Percentiles rank a stretch among this genome's conserved stretches.
phyloP scores from a whole-genome alignment of 2,888 invertebrate genomes.

The Cantharis rustica region DNA sequence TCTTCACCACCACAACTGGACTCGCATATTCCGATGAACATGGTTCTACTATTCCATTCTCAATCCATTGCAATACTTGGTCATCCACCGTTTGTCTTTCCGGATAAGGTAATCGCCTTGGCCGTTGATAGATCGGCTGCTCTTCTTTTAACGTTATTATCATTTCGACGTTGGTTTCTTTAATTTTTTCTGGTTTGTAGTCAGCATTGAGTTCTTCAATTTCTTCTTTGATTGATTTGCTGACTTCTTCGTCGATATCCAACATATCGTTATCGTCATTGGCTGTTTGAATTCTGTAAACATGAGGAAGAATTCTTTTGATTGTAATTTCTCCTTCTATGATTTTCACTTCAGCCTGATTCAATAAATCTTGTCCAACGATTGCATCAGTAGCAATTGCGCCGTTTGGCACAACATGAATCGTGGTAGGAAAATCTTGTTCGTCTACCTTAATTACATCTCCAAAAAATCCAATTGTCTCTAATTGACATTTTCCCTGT shows the following conservation, averaged over 20 bases:
- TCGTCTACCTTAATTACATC: no score
- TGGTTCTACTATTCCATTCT: slow-evolving; percentile 15
- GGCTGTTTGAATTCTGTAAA: no score
- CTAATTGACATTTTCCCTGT: no score
- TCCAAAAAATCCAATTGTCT: no score
- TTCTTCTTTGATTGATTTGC: neutral
- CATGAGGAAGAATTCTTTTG: no score
- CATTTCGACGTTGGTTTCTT: slow-evolving; percentile 6
- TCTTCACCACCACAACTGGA: slow-evolving; percentile 12
- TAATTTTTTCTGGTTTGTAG: slow-evolving; percentile 4
- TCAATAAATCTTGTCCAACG: no score
- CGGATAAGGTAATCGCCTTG: slow-evolving; percentile 4
- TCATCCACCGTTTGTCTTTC: slow-evolving; percentile 16
- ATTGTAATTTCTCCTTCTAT: no score
- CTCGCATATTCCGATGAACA: slow-evolving; percentile 18
- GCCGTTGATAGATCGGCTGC: slow-evolving; percentile 9
- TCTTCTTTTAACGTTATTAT: slow-evolving; percentile 8
- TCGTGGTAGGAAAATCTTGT: no score
- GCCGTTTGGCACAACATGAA: no score
- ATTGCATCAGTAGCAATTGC: no score
- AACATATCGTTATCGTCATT: no score
- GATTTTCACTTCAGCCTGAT: neutral
- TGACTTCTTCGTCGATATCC: no score
- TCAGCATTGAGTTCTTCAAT: neutral
- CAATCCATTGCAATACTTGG: slow-evolving; percentile 11